A percentile compares a stretch with the other conserved stretches of the same genome.
These are phyloP conservation scores for Laticauda colubrina DNA, from an alignment of 2,113 vertebrate species.

Conservation along the genomic window DNA sequence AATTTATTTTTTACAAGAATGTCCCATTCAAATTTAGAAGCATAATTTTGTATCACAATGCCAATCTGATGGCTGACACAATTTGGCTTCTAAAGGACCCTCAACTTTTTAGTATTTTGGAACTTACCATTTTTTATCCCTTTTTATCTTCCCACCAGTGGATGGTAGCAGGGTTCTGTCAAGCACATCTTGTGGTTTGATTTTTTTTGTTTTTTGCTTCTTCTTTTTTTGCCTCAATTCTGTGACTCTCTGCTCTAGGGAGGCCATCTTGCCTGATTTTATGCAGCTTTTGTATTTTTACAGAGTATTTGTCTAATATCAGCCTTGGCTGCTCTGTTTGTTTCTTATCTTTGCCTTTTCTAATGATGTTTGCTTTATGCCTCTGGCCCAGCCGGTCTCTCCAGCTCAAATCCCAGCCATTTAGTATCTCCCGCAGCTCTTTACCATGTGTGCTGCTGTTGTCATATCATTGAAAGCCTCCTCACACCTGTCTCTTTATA, in stretches of 20 bases:
- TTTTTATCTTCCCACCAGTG: neutral
- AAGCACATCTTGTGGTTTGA: neutral
- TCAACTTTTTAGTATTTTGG: neutral
- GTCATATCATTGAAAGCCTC: neutral
- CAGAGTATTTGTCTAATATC: slow-evolving; percentile 56
- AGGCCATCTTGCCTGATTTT: slow-evolving; percentile 22
- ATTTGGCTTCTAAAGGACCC: neutral
- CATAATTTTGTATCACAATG: neutral
- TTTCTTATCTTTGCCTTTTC: slow-evolving; percentile 63
- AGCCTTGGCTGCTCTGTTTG: slow-evolving; percentile 64
- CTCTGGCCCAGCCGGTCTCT: slow-evolving; percentile 1
- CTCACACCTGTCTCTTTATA: neutral
- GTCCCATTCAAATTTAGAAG: neutral
- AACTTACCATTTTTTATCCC: too few relatives aligned
- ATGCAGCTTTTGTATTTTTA: slow-evolving; percentile 35
- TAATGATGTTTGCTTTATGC: slow-evolving; percentile 66
- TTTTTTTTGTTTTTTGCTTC: neutral
- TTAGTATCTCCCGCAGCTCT: neutral
- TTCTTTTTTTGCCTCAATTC: neutral
- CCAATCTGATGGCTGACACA: neutral
- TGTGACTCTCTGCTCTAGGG: neutral
- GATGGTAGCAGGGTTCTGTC: neutral
- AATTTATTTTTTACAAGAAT: neutral
- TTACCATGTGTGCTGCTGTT: neutral
- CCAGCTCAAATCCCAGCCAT: neutral